Base-by-base conservation (phyloP, 2,113 vertebrate genomes). In the Neopipo cinnamomea region DNA sequence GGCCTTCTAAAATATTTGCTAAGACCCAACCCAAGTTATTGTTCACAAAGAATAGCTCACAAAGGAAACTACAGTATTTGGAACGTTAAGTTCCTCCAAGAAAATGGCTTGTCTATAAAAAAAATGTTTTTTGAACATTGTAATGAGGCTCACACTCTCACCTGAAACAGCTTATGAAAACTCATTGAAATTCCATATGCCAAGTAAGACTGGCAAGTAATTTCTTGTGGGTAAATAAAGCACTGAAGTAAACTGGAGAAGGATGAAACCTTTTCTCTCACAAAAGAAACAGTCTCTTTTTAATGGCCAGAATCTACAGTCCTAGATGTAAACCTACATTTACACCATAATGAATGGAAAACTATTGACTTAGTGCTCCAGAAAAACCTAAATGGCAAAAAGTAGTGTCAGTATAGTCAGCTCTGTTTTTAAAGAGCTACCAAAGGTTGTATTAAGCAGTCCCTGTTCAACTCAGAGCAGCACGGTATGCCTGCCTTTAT, bases 1-100 rank as follows among this genome's bases (percentile, higher is more conserved):
- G 39, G 39, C 66, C 74, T 91, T 61, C 74, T 77, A 85, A 91
- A 95, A 91, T 94, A 95, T 96, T 92, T 95, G 22, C 31, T n/a
- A 65, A 91, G 84, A 68, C 85, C 71, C 74, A 94, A 41, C 77
- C 73, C 74, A 44, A 74, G 44, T 88, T 92, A 92, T 65, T 95
- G 81, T 92, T 95, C 81, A 61, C 66, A 68, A 91, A 85, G 89
- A 93, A 78, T 3, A 61, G 44, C 41, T 92, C 68, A 84, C 56
- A 67, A 61, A 72, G 27, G 20, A 86, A 83, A 83, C 25, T 24
- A 59, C 52, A 68, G 22, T 30, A 67, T 50, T 42, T 86, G 61
- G 80, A 87, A 95, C 80, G 52, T 71, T 83, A 66, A 50, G 67
- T 96, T 89, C 86, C 81, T 91, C 91, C 44, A 93, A 44, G 86